Percentiles rank a stretch among this genome's conserved stretches.
Evolutionary conservation across 2,113 vertebrate genomes (phyloP).

Genomic region (Macroglossus sobrinus): DNA sequence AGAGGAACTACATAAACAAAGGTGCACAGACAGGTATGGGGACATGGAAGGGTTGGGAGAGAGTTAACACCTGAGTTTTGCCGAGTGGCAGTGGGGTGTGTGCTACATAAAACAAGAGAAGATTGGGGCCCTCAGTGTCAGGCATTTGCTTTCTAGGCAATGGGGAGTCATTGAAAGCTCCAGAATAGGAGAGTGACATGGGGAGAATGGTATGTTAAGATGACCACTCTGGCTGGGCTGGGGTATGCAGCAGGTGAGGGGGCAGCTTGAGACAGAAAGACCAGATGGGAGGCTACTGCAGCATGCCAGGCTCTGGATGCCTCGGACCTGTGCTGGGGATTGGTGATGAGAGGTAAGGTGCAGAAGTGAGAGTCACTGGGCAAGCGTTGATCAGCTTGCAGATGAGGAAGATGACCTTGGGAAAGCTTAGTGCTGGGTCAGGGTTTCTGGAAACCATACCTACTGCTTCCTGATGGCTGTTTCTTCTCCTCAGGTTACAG

Average conservation of each 20-base stretch:
- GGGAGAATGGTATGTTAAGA: not conserved
- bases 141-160: not conserved
- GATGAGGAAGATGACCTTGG: not conserved
- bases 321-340: not conserved
- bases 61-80: not conserved
- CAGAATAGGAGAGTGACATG: not conserved
- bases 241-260: not conserved
- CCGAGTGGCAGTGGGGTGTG: not conserved
- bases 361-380: no score
- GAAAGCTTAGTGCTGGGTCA: not conserved
- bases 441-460: not conserved
- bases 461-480: not conserved
- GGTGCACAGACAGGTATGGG: not conserved
- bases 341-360: not conserved
- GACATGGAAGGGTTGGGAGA: not conserved
- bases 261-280: not conserved
- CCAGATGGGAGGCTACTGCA: fast-evolving
- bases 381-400: not conserved
- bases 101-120: not conserved
- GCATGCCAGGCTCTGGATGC: not conserved
- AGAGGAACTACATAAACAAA: not conserved
- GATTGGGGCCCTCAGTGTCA: not conserved
- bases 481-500: constrained; percentile 85
- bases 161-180: not conserved
- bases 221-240: not conserved